Evolutionary conservation across 2,113 vertebrate genomes (phyloP), one percentile per base, ranked within the genome.

Genomic region (Labrus mixtus): DNA sequence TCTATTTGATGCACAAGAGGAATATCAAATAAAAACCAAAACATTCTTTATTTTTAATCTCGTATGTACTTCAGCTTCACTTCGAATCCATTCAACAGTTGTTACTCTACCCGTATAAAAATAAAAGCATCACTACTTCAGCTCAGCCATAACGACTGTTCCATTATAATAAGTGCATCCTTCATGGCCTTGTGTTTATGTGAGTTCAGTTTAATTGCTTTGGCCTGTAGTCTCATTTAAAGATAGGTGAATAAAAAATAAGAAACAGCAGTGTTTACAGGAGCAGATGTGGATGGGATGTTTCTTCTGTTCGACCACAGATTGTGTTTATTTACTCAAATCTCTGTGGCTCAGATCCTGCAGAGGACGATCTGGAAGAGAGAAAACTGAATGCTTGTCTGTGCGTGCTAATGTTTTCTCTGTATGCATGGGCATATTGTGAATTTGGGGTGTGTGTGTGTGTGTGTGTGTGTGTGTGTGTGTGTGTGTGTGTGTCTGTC

Each of bases 241-340:
- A 68, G 39, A 16, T 54, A 19, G 20, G 19, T 59, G 45, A 45
- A 68, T 63, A n/a, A 54, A 54, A 33, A 57, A 51, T 39, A 68
- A 50, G 36, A 68, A 33, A 10, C 12, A 12, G 17, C 12, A 0
- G 16, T 23, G 23, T 68, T 68, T 57, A 23, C 53, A 19, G 53
- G 20, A 51, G 62, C 60, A 39, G 45, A 23, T 71, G 37, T 43
- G 45, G 64, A 45, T 5, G 17, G 11, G 20, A 13, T 2, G 13
- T 48, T 48, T 65, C 16, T 57, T 17, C 57, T 58, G 23, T 63
- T 51, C 25, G 43, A 69, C 39, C 59, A 66, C 66, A 70, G 48
- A 74, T 56, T 78, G 64, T 65, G 29, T 79, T 83, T 61, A 36
- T 75, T 66, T 64, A 54, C 63, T 76, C 46, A 20, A 60, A 70